Base-by-base conservation (phyloP, 2,113 vertebrate genomes). In the Limnothrissa miodon region DNA sequence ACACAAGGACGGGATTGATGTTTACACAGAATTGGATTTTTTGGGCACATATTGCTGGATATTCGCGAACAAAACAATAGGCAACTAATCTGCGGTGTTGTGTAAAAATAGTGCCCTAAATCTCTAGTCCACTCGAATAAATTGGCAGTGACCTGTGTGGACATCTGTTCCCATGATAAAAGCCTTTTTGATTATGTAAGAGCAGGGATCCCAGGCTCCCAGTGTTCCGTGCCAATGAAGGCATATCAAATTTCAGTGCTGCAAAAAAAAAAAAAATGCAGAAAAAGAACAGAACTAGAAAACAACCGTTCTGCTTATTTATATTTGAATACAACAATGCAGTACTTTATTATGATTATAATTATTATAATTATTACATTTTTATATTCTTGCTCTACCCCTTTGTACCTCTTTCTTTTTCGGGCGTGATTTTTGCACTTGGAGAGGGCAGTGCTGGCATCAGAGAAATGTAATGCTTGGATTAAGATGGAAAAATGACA, bases 131-230 rank as follows among this genome's bases (percentile, higher is more conserved):
- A 70, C 62, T 70, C 29, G 29, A 70, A 33, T 36, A 70, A 70
- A 86, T 88, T 91, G 86, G 87, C 90, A 84, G 79, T 83, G 62
- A 84, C 85, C 85, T 87, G 87, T 89, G 90, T 82, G 85, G 78
- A 82, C 87, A 82, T 86, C 81, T 39, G 88, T 86, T 84, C 84
- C 89, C n/a, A 82, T 78, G 87, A 84, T 82, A 82, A 51, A 78
- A 88, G 89, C 87, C 89, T 90, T 86, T 87, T 88, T 84, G 87
- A 86, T 85, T 92, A 89, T 91, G 91, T 87, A 91, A 89, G 89
- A 79, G 85, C 85, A 82, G 87, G 48, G 84, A 85, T 87, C 88
- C 86, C 88, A 81, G 79, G 83, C 85, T 86, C 87, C 85, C 83
- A 88, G 79, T 85, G 88, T 89, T 88, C 81, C 83, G 87, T 85